phyloP scores from a whole-genome alignment of 2,113 vertebrate genomes.

The Cheirogaleus medius region DNA sequence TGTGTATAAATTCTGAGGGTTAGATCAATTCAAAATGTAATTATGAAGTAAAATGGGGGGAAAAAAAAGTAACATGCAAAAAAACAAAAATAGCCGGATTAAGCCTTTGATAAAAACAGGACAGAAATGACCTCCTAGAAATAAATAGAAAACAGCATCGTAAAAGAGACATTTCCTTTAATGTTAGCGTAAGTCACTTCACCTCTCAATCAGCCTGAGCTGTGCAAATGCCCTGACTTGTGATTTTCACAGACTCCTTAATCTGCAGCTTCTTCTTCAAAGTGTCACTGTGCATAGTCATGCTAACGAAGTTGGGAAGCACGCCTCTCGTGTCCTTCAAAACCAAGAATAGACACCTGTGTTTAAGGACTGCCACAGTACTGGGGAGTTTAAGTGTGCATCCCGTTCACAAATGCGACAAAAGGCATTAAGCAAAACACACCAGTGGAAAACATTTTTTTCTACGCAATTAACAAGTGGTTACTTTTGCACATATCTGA shows the following conservation, averaged over 20 bases:
- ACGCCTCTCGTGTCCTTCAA: background rate
- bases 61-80: background rate
- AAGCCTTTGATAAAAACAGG: background rate
- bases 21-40: background rate
- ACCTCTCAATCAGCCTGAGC: background rate
- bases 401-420: background rate
- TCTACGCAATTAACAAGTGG: background rate
- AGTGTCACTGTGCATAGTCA: background rate
- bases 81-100: background rate
- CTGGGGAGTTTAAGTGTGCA: background rate
- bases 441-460: background rate
- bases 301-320: background rate
- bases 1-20: background rate
- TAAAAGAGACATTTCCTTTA: background rate
- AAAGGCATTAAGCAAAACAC: background rate
- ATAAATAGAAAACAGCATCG: background rate
- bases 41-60: background rate
- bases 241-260: background rate
- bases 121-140: background rate
- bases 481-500: background rate
- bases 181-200: background rate
- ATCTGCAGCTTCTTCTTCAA: background rate
- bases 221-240: background rate
- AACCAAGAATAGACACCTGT: background rate
- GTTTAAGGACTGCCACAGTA: background rate